A percentile compares a stretch with the other conserved stretches of the same genome.
phyloP scores from a whole-genome alignment of 2,888 invertebrate species.

The Andrena praecox region DNA sequence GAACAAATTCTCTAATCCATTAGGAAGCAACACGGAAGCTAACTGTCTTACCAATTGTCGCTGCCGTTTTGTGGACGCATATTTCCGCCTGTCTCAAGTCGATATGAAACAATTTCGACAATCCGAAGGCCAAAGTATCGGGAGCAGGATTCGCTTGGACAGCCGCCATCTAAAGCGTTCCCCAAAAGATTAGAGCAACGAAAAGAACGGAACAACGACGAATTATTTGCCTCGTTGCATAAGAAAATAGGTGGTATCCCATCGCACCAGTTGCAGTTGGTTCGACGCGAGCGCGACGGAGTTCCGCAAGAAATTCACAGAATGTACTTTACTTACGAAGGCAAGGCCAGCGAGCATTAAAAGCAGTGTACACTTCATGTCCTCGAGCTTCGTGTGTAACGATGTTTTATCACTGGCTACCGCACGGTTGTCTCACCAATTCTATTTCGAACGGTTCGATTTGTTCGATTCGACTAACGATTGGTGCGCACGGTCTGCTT shows the following conservation, averaged over 20 bases:
- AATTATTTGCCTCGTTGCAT: too few species aligned
- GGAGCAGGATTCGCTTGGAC: neutral
- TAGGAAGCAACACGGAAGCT: too few species aligned
- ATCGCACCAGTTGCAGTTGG: too few species aligned
- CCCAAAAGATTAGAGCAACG: too few species aligned
- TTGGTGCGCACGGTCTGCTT: neutral
- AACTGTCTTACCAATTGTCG: neutral
- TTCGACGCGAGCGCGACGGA: too few species aligned
- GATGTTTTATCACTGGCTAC: too few species aligned
- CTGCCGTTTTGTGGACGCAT: neutral
- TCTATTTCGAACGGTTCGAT: neutral
- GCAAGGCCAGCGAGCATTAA: neutral
- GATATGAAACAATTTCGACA: neutral
- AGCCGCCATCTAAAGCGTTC: neutral
- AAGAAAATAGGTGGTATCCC: too few species aligned
- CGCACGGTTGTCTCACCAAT: too few species aligned
- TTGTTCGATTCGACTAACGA: slow-evolving; percentile 2
- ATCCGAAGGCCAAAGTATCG: accelerated
- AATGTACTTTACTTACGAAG: slow-evolving; percentile 2
- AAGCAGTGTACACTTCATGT: slow-evolving; percentile 8
- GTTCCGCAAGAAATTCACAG: neutral
- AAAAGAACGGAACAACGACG: too few species aligned
- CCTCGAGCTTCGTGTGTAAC: neutral
- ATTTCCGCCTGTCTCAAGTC: neutral
- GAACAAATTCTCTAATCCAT: neutral